phyloP scores from a whole-genome alignment of 53 echinoderm and acorn worm species.

The Holothuria leucospilota region DNA sequence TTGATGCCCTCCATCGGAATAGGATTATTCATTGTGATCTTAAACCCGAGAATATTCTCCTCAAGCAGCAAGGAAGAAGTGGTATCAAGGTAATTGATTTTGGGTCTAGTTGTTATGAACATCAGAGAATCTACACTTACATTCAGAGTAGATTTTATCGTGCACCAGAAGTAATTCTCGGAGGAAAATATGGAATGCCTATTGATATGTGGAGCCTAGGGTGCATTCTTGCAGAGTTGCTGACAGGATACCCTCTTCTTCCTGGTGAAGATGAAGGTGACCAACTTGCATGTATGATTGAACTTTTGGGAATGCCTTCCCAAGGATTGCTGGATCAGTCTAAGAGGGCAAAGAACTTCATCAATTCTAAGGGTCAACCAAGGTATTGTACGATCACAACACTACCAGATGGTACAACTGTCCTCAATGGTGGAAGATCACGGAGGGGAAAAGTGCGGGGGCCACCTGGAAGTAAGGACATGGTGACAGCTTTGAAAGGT shows the following conservation, averaged over 20 bases:
- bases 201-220: slow-evolving; percentile 99
- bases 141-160: slow-evolving; percentile 99
- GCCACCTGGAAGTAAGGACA: slow-evolving; percentile 96
- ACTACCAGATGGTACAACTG: slow-evolving; percentile 92
- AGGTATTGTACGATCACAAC: slow-evolving; percentile 97
- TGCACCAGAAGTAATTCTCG: slow-evolving; percentile 97
- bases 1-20: slow-evolving; percentile 95
- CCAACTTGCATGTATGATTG: slow-evolving; percentile 96
- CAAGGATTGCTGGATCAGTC: slow-evolving; percentile 91
- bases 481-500: slow-evolving; percentile 96
- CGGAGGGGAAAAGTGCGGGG: slow-evolving; percentile 93
- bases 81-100: slow-evolving; percentile 99
- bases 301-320: slow-evolving; percentile 95
- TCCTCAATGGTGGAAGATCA: slow-evolving; percentile 98
- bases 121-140: slow-evolving; percentile 99
- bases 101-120: slow-evolving; percentile 99
- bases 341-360: slow-evolving; percentile 98
- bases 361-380: slow-evolving; percentile 99
- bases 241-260: slow-evolving; percentile 98
- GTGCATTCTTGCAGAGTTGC: slow-evolving; percentile 94
- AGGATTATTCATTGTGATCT: slow-evolving; percentile 99
- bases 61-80: slow-evolving; percentile 97
- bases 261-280: slow-evolving; percentile 99
- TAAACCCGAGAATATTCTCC: slow-evolving; percentile 95
- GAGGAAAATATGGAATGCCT: slow-evolving; percentile 97